Evolutionary conservation across 2,113 vertebrate genomes (phyloP).

Genomic region (Lucifuga dentata): DNA sequence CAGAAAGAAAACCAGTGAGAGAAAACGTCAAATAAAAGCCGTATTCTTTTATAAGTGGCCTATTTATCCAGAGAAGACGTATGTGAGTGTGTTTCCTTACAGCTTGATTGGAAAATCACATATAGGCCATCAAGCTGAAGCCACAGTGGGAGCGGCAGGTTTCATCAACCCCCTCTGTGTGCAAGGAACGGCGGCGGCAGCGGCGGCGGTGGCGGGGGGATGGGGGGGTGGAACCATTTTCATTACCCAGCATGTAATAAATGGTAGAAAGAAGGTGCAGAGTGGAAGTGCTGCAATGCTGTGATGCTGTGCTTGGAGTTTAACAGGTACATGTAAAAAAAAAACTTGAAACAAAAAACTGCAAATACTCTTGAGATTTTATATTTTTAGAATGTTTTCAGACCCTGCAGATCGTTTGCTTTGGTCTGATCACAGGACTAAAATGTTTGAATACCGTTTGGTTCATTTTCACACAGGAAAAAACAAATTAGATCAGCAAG

Average conservation of each 20-base stretch:
- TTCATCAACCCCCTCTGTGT: not conserved
- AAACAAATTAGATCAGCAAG: too few relatives aligned
- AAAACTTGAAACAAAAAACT: too few relatives aligned
- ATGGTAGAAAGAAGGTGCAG: slow-evolving; percentile 23
- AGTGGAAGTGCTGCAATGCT: slow-evolving; percentile 5
- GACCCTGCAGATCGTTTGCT: too few relatives aligned
- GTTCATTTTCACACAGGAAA: too few relatives aligned
- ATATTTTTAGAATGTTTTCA: too few relatives aligned
- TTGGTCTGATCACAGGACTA: too few relatives aligned
- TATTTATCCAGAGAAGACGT: slow-evolving; percentile 50
- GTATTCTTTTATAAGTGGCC: slow-evolving; percentile 51
- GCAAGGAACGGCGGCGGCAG: too few relatives aligned
- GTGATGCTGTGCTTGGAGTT: not conserved
- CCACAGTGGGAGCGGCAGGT: slow-evolving; percentile 36
- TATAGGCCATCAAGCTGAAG: slow-evolving; percentile 44
- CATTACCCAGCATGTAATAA: slow-evolving; percentile 58
- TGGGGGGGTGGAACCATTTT: slow-evolving; percentile 31
- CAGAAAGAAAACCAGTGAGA: slow-evolving; percentile 48
- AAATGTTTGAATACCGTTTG: too few relatives aligned
- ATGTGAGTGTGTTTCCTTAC: slow-evolving; percentile 30
- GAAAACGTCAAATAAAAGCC: slow-evolving; percentile 61
- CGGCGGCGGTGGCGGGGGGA: slow-evolving; percentile 32
- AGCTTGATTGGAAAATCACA: slow-evolving; percentile 63
- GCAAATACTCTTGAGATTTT: slow-evolving; percentile 28
- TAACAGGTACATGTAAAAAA: slow-evolving; percentile 19